These are phyloP conservation scores for Odobenus rosmarus DNA, from an alignment of 2,113 vertebrate species.

Conservation along the genomic window DNA sequence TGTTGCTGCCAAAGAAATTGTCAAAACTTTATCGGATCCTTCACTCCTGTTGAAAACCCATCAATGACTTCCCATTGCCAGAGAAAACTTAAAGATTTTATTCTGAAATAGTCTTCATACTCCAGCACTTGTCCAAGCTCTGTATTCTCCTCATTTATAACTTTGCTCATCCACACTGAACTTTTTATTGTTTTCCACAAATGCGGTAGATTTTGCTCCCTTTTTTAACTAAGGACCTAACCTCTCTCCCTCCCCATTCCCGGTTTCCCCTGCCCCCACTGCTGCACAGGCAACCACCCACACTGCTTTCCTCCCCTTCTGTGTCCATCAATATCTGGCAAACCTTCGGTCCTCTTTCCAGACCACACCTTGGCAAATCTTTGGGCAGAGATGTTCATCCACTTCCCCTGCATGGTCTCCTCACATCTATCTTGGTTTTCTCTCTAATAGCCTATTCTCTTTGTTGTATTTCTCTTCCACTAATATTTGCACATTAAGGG, in stretches of 20 bases:
- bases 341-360: background rate
- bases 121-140: background rate
- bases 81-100: background rate
- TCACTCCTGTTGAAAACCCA: background rate
- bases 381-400: rapidly evolving
- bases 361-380: background rate
- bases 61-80: background rate
- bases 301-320: no score
- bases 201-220: background rate
- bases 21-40: background rate
- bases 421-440: rapidly evolving
- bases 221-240: background rate
- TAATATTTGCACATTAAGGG: background rate
- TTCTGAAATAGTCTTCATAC: background rate
- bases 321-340: background rate
- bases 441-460: background rate
- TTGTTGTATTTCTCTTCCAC: background rate
- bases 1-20: background rate
- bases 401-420: background rate
- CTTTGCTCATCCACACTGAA: background rate
- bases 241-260: no score
- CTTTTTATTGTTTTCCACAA: background rate
- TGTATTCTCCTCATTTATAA: background rate
- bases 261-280: rapidly evolving
- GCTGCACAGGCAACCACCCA: background rate